Percentiles rank a stretch among this genome's conserved stretches.
Conservation (phyloP, 2,113 vertebrate genomes). For the Mustelus asterias region DNA sequence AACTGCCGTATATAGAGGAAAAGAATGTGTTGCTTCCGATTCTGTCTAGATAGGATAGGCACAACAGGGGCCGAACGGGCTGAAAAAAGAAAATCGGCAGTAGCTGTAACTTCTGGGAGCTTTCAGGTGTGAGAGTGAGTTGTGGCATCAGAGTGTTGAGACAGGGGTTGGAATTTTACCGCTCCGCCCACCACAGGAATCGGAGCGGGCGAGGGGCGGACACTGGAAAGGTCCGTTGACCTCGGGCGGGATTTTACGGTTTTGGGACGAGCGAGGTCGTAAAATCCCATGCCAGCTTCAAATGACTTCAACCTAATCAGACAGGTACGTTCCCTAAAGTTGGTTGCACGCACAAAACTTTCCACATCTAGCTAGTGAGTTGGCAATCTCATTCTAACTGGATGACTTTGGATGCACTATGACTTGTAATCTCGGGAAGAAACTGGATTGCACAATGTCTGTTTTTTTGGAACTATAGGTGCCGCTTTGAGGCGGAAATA, state of each 20-base stretch:
- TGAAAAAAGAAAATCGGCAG: background rate
- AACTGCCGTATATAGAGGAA: background rate
- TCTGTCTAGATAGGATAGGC: background rate
- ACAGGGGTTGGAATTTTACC: background rate
- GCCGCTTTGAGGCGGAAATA: background rate
- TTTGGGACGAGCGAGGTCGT: too few species aligned
- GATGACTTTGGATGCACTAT: background rate
- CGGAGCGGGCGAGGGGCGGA: too few species aligned
- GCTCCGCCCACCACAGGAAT: too few species aligned
- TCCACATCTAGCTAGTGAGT: background rate
- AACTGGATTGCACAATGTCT: background rate
- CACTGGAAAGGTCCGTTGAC: too few species aligned
- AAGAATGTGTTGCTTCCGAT: background rate
- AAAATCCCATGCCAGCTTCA: background rate
- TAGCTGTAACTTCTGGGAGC: background rate
- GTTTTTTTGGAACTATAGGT: background rate
- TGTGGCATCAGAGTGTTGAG: background rate
- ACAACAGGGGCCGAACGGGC: background rate
- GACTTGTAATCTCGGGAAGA: background rate
- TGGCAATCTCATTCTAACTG: background rate
- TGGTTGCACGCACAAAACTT: background rate
- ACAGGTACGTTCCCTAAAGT: background rate
- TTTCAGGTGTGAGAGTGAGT: background rate
- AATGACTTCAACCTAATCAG: background rate
- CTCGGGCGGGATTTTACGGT: too few species aligned